Base-by-base conservation (phyloP, 2,888 invertebrate species). In the Tinea pellionella region DNA sequence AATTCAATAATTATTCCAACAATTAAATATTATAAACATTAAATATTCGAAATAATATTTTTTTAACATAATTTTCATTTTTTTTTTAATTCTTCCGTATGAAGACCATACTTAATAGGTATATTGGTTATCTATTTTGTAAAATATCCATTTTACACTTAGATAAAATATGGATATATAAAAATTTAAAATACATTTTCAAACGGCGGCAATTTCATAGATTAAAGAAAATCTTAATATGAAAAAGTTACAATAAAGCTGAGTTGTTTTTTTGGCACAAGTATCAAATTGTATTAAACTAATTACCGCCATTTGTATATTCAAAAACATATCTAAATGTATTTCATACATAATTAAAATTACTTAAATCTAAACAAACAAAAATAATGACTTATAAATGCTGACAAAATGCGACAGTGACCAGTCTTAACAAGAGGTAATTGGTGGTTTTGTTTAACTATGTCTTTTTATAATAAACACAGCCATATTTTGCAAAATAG, bases 381-480 rank as follows among this genome's bases (percentile, higher is more conserved):
- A 47, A 47, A 47, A 53, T 53, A 24, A 53, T 53, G 57, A 57
- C 32, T 32, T 32, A 61, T 63, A 65, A 63, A 63, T 67, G 65
- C 64, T 41, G 61, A 62, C 59, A 62, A 73, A 77, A 77, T 75
- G 73, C 72, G 71, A 72, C 69, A 69, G 68, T 70, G 70, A 69
- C 71, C 78, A 82, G 80, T 80, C 77, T 80, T 79, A 73, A 72
- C 79, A 78, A 80, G 87, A 86, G 86, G 87, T 86, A 86, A 78
- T 79, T 73, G 76, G 15, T 72, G 87, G 87, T 85, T 80, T 69
- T 75, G 75, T 47, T 43, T 72, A 76, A 79, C 77, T 80, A 82
- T 79, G 74, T 69, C 56, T 79, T 83, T 85, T 86, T 81, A 84
- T 84, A 82, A 80, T 80, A 74, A 79, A 80, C 87, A 86, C 87